Percentiles rank a stretch among this genome's conserved stretches.
Evolutionary conservation across 2,888 invertebrate species (phyloP).

Genomic region (Bugula neritina): DNA sequence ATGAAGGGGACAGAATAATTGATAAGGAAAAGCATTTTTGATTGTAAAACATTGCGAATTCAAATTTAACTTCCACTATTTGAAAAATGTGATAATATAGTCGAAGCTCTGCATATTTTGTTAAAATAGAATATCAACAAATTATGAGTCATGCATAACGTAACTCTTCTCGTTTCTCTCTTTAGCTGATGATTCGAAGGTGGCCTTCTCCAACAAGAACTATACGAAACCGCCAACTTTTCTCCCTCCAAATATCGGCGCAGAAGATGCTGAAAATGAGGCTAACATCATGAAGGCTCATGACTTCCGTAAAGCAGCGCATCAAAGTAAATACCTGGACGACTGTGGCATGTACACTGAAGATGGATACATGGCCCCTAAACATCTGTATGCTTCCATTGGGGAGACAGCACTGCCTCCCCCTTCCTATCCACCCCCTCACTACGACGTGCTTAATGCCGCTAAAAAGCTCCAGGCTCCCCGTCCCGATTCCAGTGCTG

Average conservation of each 20-base stretch:
- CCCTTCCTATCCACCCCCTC: neutral
- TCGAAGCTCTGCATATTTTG: too few species aligned
- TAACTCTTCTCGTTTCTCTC: too few species aligned
- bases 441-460: conserved; percentile 9
- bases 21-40: too few species aligned
- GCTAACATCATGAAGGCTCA: conserved; percentile 1
- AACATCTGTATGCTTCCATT: conserved; percentile 12
- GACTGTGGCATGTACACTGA: conserved; percentile 1
- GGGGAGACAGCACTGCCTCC: neutral
- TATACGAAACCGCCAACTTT: neutral
- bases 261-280: neutral
- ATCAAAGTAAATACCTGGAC: conserved; percentile 8
- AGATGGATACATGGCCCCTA: conserved; percentile 10
- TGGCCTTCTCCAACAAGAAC: neutral
- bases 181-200: too few species aligned
- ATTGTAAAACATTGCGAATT: too few species aligned
- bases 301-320: neutral
- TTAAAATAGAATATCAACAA: too few species aligned
- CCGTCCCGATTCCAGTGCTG: neutral
- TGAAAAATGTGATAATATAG: too few species aligned
- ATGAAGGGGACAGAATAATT: too few species aligned
- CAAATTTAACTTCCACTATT: too few species aligned
- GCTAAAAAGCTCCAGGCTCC: neutral
- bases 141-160: too few species aligned
- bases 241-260: neutral